Evolutionary conservation across 2,797 vertebrate genomes (phyloP).

Genomic region (Zalophus californianus): DNA sequence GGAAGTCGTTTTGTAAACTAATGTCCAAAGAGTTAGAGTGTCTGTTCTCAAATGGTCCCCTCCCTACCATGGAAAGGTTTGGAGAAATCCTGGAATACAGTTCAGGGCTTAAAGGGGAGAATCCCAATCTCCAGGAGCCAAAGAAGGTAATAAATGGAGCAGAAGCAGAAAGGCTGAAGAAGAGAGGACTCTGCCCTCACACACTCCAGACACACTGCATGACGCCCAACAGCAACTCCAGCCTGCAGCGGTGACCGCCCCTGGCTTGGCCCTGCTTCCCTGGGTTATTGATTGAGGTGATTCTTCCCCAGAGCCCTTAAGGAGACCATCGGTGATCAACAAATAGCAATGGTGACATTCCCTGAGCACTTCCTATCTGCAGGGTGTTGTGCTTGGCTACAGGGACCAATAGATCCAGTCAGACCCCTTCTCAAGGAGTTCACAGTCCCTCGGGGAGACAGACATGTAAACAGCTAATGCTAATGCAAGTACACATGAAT

Average conservation of each 20-base stretch:
- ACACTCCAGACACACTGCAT: background rate
- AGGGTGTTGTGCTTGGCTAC: background rate
- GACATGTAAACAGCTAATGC: conserved; percentile 79
- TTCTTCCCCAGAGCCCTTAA: conserved; percentile 37
- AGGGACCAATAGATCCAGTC: conserved; percentile 30
- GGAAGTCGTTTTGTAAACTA: conserved; percentile 19
- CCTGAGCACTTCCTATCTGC: background rate
- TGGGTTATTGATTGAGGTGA: background rate
- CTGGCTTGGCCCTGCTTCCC: background rate
- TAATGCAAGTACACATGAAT: conserved; percentile 78
- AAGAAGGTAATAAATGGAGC: background rate
- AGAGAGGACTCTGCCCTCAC: background rate
- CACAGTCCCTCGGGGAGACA: conserved; percentile 63
- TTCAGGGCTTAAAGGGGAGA: background rate
- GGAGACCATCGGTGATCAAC: conserved; percentile 1
- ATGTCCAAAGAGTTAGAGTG: background rate
- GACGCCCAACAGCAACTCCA: background rate
- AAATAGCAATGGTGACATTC: background rate
- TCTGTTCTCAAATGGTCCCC: background rate
- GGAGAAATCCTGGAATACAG: background rate
- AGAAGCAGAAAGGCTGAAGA: conserved; percentile 26
- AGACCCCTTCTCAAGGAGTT: conserved; percentile 72
- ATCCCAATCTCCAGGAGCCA: background rate
- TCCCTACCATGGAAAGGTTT: background rate
- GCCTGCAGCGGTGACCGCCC: background rate